These are phyloP conservation scores for Uloborus diversus DNA, from an alignment of 1,140 invertebrate genomes.

Conservation along the genomic window DNA sequence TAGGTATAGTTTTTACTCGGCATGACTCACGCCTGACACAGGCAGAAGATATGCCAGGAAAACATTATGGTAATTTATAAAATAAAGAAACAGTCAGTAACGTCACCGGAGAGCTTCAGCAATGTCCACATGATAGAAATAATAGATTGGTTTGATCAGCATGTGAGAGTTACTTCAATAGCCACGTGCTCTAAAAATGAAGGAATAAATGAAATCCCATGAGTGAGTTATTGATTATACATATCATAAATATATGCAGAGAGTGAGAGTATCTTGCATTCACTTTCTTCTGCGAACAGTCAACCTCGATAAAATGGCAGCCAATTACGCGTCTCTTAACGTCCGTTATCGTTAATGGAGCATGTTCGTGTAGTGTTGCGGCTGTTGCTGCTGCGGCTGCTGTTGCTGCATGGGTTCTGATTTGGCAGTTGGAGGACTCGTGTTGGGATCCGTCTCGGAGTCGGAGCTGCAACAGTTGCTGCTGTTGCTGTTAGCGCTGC, in stretches of 20 bases:
- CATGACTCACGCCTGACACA: too few relatives aligned
- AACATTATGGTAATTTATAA: too few relatives aligned
- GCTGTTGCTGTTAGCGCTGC: conserved; percentile 34
- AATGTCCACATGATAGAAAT: too few relatives aligned
- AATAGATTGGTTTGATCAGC: too few relatives aligned
- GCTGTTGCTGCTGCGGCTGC: conserved; percentile 36
- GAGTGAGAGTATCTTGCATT: background rate
- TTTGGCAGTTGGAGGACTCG: conserved; percentile 12
- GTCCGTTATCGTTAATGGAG: conserved; percentile 48
- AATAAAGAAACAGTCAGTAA: too few relatives aligned
- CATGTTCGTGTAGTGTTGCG: conserved; percentile 47
- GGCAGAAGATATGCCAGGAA: too few relatives aligned
- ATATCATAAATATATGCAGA: conserved; percentile 48
- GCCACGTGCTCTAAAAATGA: too few relatives aligned
- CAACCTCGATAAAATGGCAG: conserved; percentile 41
- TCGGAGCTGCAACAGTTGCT: conserved; percentile 52
- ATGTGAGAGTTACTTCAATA: too few relatives aligned
- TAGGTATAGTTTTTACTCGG: too few relatives aligned
- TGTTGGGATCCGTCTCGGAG: conserved; percentile 41
- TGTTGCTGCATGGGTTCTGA: conserved; percentile 13
- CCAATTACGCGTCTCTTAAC: conserved; percentile 2
- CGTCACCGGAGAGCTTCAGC: too few relatives aligned
- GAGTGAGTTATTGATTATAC: conserved; percentile 30
- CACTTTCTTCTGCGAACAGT: background rate
- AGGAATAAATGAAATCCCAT: conserved; percentile 42